phyloP scores from a whole-genome alignment of 2,113 vertebrate species.

The Myanophis thanlyinensis region DNA sequence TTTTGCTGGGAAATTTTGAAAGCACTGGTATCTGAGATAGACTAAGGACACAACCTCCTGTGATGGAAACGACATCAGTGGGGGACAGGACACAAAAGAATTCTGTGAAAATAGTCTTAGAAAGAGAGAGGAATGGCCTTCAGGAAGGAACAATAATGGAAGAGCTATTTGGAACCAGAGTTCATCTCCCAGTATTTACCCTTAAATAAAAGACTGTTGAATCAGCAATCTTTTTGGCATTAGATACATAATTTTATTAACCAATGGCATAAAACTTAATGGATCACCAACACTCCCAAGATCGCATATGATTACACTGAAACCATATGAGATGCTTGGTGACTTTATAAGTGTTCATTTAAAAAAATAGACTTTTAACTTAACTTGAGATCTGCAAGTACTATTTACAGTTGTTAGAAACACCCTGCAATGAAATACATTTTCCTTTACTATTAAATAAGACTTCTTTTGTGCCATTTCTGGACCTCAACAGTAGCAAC shows the following conservation, averaged over 20 bases:
- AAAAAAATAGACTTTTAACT: not conserved
- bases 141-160: not conserved
- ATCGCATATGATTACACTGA: not conserved
- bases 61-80: not conserved
- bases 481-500: not conserved
- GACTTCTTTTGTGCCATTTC: not conserved
- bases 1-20: not conserved
- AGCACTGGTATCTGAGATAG: not conserved
- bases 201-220: not conserved
- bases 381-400: not conserved
- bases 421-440: not conserved
- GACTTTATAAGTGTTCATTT: not conserved
- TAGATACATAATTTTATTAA: not conserved
- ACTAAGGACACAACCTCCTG: not conserved
- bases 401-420: not conserved
- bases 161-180: not conserved
- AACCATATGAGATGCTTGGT: not conserved
- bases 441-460: not conserved
- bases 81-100: not conserved
- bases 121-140: not conserved
- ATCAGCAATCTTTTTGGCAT: not conserved
- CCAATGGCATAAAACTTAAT: not conserved
- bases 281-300: not conserved
- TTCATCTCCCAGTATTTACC: not conserved
- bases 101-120: not conserved